These are phyloP conservation scores for Platycercus adscitus DNA, from an alignment of 2,113 vertebrate genomes.

Conservation along the genomic window DNA sequence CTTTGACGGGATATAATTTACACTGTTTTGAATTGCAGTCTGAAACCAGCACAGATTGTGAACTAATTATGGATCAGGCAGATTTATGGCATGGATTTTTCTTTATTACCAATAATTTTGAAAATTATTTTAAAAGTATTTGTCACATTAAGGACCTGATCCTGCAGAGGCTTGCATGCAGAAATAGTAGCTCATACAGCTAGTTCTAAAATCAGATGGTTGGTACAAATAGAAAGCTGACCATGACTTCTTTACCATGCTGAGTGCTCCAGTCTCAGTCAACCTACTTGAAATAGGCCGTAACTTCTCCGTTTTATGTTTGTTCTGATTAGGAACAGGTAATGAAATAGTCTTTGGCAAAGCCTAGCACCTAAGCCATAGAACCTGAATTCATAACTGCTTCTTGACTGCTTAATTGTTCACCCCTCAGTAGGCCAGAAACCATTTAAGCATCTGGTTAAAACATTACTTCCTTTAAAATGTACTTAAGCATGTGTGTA, in stretches of 20 bases:
- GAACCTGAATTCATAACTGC: neutral
- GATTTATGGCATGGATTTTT: neutral
- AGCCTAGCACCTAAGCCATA: neutral
- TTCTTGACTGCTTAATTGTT: neutral
- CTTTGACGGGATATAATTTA: slow-evolving; percentile 10
- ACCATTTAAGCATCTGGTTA: neutral
- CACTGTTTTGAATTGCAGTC: neutral
- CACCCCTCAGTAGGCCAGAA: neutral
- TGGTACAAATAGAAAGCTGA: neutral
- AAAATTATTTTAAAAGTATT: neutral
- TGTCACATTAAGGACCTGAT: neutral
- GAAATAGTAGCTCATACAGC: neutral
- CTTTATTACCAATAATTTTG: neutral
- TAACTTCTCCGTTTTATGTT: neutral
- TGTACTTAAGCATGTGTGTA: neutral
- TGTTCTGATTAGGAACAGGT: neutral
- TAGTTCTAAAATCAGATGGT: neutral
- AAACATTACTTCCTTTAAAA: neutral
- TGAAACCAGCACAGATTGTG: neutral
- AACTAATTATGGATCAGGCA: neutral
- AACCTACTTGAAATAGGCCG: neutral
- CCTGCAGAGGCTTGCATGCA: neutral
- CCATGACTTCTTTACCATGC: neutral
- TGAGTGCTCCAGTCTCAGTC: neutral
- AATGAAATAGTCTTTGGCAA: neutral